A percentile compares a stretch with the other conserved stretches of the same genome.
These are phyloP conservation scores for Cyanoderma ruficeps DNA, from an alignment of 2,113 vertebrate species.

Conservation along the genomic window DNA sequence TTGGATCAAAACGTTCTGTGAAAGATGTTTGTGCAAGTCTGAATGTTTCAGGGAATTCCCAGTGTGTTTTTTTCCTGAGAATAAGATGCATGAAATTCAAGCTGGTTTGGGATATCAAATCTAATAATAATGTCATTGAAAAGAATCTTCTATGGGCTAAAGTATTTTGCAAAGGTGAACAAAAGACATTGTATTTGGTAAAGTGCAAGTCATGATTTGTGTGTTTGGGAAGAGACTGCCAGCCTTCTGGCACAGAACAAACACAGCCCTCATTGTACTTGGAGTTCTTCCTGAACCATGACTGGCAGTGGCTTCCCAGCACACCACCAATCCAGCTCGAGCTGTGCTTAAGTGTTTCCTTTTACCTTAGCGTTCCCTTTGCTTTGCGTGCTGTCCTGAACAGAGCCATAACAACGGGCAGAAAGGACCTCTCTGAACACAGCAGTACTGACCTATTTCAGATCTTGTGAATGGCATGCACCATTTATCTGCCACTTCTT, in stretches of 20 bases:
- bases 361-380: background rate
- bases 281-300: background rate
- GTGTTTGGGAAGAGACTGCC: background rate
- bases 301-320: background rate
- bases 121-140: background rate
- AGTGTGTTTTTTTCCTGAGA: background rate
- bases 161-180: background rate
- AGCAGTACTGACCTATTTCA: background rate
- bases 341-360: background rate
- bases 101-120: background rate
- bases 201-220: background rate
- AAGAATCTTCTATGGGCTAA: background rate
- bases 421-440: background rate
- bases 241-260: background rate
- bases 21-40: background rate
- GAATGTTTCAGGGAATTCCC: background rate
- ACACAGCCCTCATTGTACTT: background rate
- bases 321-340: accelerated
- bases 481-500: background rate
- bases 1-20: background rate
- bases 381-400: background rate
- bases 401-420: accelerated
- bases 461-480: background rate
- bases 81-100: background rate
- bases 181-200: background rate